A percentile compares a stretch with the other conserved stretches of the same genome.
These are phyloP conservation scores for Chirona hameri DNA, from an alignment of 2,888 invertebrate genomes.

Conservation along the genomic window DNA sequence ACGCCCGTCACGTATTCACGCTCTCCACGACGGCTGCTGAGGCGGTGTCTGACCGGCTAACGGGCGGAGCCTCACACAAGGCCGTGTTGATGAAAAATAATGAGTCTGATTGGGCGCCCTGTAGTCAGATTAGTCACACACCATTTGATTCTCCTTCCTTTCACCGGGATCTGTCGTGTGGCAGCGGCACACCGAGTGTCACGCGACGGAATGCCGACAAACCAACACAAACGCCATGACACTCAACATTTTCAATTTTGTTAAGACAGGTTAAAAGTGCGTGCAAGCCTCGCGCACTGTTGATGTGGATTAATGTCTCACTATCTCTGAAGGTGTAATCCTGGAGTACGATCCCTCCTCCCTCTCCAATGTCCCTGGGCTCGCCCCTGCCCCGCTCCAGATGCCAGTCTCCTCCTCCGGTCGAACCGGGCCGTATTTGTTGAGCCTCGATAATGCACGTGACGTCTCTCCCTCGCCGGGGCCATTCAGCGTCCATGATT, in stretches of 20 bases:
- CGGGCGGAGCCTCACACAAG: neutral
- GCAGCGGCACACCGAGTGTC: neutral
- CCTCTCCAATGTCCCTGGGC: neutral
- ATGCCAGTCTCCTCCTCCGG: neutral
- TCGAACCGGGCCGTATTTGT: neutral
- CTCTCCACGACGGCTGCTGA: no score
- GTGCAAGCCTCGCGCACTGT: neutral
- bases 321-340: neutral
- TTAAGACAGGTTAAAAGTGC: neutral
- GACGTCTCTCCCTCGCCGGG: neutral
- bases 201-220: neutral
- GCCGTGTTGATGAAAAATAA: slow-evolving; percentile 12
- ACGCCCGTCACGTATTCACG: no score
- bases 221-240: neutral
- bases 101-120: slow-evolving; percentile 2
- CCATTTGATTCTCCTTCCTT: slow-evolving; percentile 13
- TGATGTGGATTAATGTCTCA: neutral
- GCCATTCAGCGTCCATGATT: neutral
- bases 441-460: neutral
- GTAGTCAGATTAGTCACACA: slow-evolving; percentile 12
- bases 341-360: neutral
- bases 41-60: neutral
- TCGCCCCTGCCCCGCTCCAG: neutral
- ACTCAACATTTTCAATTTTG: neutral
- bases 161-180: neutral